These are phyloP conservation scores for Synergus itoensis DNA, from an alignment of 2,888 invertebrate species.

Conservation along the genomic window DNA sequence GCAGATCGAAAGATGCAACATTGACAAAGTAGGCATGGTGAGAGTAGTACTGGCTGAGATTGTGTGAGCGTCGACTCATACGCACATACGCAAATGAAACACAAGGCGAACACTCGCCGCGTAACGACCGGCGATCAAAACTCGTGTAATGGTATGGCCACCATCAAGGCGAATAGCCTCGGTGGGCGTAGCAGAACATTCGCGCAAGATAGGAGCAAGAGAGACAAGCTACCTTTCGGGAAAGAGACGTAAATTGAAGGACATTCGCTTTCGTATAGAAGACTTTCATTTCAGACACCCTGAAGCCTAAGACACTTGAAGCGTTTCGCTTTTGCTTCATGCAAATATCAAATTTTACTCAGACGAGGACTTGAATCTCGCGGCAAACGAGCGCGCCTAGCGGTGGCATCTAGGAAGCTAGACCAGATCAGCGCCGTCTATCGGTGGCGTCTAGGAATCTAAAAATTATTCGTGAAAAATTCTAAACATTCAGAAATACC, in stretches of 20 bases:
- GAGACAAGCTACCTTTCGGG: conserved; percentile 22
- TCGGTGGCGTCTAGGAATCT: too few species aligned
- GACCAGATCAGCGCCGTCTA: neutral
- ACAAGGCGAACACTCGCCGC: conserved; percentile 58
- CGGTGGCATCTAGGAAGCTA: neutral
- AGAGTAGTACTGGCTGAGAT: conserved; percentile 31
- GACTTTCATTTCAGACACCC: conserved; percentile 11
- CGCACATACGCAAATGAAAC: conserved; percentile 36
- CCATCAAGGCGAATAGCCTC: conserved; percentile 52
- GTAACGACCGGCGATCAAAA: conserved; percentile 72
- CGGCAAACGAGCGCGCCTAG: neutral
- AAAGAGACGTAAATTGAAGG: conserved; percentile 9
- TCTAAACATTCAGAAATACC: neutral
- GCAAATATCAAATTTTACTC: neutral
- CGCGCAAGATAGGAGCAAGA: conserved; percentile 41
- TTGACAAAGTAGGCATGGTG: conserved; percentile 66
- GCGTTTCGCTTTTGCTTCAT: neutral
- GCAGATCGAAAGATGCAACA: conserved; percentile 56
- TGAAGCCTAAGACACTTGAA: neutral
- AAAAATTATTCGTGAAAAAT: neutral
- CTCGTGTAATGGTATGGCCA: conserved; percentile 71
- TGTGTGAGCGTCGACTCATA: conserved; percentile 25
- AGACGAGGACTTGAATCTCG: neutral
- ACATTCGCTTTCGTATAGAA: conserved; percentile 20
- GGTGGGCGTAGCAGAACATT: conserved; percentile 50